These are phyloP conservation scores for Chymomyza amoena DNA, from an alignment of 2,888 invertebrate genomes.

Conservation along the genomic window DNA sequence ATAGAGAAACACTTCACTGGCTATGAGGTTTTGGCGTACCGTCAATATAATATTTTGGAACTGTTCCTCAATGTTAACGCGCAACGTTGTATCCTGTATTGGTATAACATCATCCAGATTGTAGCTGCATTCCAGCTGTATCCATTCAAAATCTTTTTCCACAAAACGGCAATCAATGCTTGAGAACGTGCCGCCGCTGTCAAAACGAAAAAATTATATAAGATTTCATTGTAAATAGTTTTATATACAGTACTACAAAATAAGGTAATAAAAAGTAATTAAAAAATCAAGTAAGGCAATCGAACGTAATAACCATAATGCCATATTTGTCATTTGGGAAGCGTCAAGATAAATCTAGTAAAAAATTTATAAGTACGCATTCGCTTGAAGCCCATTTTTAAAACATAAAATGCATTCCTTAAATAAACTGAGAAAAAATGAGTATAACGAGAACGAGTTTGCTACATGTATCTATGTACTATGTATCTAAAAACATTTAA, in stretches of 20 bases:
- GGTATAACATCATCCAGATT: constrained; percentile 88
- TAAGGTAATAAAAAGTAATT: background rate
- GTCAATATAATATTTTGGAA: constrained; percentile 70
- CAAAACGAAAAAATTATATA: background rate
- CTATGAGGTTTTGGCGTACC: constrained; percentile 76
- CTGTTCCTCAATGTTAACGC: constrained; percentile 76
- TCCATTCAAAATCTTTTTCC: constrained; percentile 86
- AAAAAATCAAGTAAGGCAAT: too few relatives aligned
- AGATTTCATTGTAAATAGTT: constrained; percentile 12
- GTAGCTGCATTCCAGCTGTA: constrained; percentile 86
- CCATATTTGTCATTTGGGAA: too few relatives aligned
- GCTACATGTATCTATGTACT: constrained; percentile 16
- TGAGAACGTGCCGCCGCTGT: constrained; percentile 80
- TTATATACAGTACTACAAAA: constrained; percentile 26
- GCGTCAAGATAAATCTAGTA: too few relatives aligned
- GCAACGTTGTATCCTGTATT: constrained; percentile 81
- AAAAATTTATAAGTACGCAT: too few relatives aligned
- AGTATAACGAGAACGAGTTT: constrained; percentile 1
- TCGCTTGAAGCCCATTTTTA: constrained; percentile 10
- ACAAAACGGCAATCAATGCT: constrained; percentile 89
- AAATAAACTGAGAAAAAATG: constrained; percentile 22
- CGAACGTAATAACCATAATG: too few relatives aligned
- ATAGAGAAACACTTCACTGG: constrained; percentile 87
- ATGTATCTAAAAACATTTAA: constrained; percentile 17
- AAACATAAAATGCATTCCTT: constrained; percentile 58